These are phyloP conservation scores for Dolichallabes microphthalmus DNA, from an alignment of 2,113 vertebrate genomes.

Conservation along the genomic window DNA sequence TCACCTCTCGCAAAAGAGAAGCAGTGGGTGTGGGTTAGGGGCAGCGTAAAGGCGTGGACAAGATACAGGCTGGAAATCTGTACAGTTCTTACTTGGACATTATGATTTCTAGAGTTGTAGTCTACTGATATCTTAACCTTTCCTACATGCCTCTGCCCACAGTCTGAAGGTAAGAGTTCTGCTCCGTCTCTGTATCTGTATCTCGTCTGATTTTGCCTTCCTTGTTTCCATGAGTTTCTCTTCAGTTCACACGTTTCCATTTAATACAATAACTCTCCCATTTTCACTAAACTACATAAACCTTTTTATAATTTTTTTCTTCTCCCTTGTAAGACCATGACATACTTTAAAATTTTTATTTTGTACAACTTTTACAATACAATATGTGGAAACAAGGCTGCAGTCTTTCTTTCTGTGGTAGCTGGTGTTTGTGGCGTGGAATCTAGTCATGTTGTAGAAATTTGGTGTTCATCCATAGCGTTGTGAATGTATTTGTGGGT, in stretches of 20 bases:
- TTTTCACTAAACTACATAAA: not conserved
- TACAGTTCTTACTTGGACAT: not conserved
- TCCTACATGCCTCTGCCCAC: slow-evolving; percentile 30
- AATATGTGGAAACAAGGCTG: slow-evolving; percentile 71
- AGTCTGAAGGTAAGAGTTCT: slow-evolving; percentile 41
- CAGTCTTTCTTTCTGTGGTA: slow-evolving; percentile 58
- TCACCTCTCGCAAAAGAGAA: not conserved
- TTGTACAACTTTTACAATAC: slow-evolving; percentile 21
- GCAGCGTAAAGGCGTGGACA: not conserved
- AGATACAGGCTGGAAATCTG: not conserved
- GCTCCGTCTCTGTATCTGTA: slow-evolving; percentile 31
- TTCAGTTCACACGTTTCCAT: slow-evolving; percentile 27
- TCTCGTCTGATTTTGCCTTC: slow-evolving; percentile 45
- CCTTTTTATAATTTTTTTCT: not conserved
- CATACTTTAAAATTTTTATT: not conserved
- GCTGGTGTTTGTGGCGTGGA: slow-evolving; percentile 54
- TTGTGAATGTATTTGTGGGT: slow-evolving; percentile 21
- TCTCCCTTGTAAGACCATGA: not conserved
- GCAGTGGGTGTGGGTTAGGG: not conserved
- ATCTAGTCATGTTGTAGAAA: slow-evolving; percentile 51
- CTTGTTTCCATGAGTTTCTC: slow-evolving; percentile 69
- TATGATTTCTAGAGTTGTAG: not conserved
- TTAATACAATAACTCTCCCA: not conserved
- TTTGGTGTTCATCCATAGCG: slow-evolving; percentile 42
- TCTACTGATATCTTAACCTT: slow-evolving; percentile 31